These are phyloP conservation scores for Lamproptera curius DNA, from an alignment of 2,888 invertebrate species.

Conservation along the genomic window DNA sequence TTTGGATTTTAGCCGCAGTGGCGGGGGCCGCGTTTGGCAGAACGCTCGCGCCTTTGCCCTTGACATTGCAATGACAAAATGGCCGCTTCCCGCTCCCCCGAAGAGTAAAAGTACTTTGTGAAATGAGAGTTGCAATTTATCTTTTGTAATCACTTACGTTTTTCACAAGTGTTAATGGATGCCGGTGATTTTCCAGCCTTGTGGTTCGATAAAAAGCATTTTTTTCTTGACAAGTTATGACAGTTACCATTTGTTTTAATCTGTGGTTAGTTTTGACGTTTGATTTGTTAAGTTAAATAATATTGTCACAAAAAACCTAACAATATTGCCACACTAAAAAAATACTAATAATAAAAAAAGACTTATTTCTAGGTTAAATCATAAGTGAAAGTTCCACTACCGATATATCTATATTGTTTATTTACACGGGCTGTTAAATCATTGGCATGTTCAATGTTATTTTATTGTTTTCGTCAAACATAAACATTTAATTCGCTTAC, in stretches of 20 bases:
- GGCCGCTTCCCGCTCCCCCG: conserved; percentile 28
- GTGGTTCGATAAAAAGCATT: background rate
- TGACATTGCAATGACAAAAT: conserved; percentile 28
- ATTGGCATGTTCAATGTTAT: conserved; percentile 11
- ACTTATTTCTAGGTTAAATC: too few relatives aligned
- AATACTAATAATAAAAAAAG: too few relatives aligned
- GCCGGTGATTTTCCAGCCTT: conserved; percentile 25
- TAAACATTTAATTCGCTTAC: too few relatives aligned
- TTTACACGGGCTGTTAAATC: conserved; percentile 12
- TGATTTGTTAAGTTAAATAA: too few relatives aligned
- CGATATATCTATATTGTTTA: too few relatives aligned
- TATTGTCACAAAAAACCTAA: too few relatives aligned
- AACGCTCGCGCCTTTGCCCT: conserved; percentile 26
- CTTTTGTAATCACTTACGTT: conserved; percentile 15
- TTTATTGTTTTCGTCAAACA: conserved; percentile 17
- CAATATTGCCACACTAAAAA: too few relatives aligned
- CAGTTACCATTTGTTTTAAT: too few relatives aligned
- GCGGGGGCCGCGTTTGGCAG: conserved; percentile 21
- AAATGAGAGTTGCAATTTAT: conserved; percentile 37
- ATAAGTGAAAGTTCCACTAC: too few relatives aligned
- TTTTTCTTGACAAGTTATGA: too few relatives aligned
- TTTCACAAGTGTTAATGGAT: conserved; percentile 1
- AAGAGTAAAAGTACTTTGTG: conserved; percentile 38
- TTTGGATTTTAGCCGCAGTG: conserved; percentile 48
- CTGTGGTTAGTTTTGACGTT: too few relatives aligned